These are phyloP conservation scores for Corythaixoides concolor DNA, from an alignment of 2,113 vertebrate species.

Conservation along the genomic window DNA sequence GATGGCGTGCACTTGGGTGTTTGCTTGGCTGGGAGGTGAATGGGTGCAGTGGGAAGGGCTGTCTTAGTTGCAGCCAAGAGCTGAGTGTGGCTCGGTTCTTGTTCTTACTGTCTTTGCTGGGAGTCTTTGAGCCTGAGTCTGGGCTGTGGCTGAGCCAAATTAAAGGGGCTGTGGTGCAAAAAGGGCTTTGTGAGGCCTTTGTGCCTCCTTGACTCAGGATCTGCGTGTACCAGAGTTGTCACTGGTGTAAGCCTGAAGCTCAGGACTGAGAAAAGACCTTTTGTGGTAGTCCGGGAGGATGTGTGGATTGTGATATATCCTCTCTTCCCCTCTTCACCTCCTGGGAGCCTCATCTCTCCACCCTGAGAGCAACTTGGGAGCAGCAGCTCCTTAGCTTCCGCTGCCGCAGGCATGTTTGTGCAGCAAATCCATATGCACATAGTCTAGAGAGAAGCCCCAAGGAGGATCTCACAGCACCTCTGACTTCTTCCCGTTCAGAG, in stretches of 20 bases:
- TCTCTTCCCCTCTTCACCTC: not conserved
- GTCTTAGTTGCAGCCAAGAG: not conserved
- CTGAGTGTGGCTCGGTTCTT: not conserved
- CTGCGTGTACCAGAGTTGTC: not conserved
- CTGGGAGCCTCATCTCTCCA: not conserved
- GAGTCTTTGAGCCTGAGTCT: not conserved
- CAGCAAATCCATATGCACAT: not conserved
- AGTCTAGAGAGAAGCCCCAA: not conserved
- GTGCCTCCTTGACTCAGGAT: not conserved
- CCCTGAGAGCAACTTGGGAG: not conserved
- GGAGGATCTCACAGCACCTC: not conserved
- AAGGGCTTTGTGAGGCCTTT: not conserved
- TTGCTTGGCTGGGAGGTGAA: not conserved
- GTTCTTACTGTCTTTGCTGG: not conserved
- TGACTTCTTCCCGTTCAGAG: not conserved
- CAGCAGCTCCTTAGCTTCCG: not conserved
- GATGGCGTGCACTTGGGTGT: no score
- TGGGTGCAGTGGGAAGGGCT: not conserved
- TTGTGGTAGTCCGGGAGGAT: not conserved
- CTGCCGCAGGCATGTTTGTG: not conserved
- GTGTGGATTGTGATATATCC: fast-evolving
- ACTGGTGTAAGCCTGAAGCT: not conserved
- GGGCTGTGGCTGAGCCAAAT: not conserved
- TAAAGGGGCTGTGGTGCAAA: not conserved
- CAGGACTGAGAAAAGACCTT: not conserved